phyloP scores from a whole-genome alignment of 2,797 vertebrate genomes.

The Acrossocheilus wenchowensis region DNA sequence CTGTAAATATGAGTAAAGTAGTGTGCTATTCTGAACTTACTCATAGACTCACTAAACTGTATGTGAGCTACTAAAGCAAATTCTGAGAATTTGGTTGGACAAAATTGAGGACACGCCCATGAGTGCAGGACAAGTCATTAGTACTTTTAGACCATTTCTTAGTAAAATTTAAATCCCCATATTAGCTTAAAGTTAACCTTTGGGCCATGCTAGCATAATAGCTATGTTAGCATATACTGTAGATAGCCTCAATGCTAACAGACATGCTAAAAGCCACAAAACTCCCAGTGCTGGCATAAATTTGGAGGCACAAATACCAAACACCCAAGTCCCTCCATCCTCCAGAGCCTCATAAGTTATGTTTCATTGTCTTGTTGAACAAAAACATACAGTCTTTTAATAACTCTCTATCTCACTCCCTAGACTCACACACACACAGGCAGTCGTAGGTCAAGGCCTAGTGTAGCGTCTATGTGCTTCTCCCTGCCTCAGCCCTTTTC shows the following conservation, averaged over 20 bases:
- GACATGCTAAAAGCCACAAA: not conserved
- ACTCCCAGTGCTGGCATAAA: not conserved
- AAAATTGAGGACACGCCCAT: not conserved
- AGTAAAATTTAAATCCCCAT: not conserved
- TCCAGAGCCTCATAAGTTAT: slow-evolving; percentile 29
- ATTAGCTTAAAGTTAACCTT: not conserved
- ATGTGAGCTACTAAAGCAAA: not conserved
- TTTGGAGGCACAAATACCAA: slow-evolving; percentile 16
- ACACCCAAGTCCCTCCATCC: not conserved
- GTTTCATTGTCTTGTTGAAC: slow-evolving; percentile 40
- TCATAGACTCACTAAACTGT: not conserved
- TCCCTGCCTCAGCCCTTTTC: slow-evolving; percentile 77
- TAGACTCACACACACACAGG: not conserved
- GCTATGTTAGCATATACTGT: not conserved
- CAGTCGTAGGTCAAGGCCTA: slow-evolving; percentile 66
- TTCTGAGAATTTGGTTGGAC: not conserved
- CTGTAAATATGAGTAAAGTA: too few relatives aligned
- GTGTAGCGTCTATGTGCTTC: slow-evolving; percentile 60
- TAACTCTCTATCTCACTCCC: slow-evolving; percentile 39
- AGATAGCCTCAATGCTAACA: not conserved
- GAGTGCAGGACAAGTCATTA: not conserved
- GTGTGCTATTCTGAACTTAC: not conserved
- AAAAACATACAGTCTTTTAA: slow-evolving; percentile 55
- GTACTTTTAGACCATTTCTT: not conserved
- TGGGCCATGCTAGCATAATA: not conserved